phyloP scores from a whole-genome alignment of 2,113 vertebrate genomes.

The Hirundichthys speculiger region DNA sequence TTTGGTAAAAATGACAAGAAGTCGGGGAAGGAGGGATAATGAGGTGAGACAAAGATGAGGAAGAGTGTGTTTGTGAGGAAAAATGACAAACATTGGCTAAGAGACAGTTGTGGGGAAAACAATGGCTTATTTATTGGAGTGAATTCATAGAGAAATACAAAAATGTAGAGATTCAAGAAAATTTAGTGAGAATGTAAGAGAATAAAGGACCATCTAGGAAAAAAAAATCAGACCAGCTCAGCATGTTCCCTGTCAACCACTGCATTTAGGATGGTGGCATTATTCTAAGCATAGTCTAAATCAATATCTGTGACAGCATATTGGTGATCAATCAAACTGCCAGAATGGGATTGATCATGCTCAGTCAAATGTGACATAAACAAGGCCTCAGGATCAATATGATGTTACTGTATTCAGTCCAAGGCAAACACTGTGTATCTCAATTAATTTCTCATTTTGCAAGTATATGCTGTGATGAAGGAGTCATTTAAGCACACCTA shows the following conservation, averaged over 20 bases:
- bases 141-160: slow-evolving; percentile 37
- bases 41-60: slow-evolving; percentile 52
- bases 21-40: slow-evolving; percentile 66
- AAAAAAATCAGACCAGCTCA: slow-evolving; percentile 49
- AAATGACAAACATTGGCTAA: slow-evolving; percentile 20
- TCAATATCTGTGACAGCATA: slow-evolving; percentile 74
- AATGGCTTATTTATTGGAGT: slow-evolving; percentile 23
- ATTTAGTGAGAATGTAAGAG: neutral
- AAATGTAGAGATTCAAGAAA: slow-evolving; percentile 16
- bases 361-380: slow-evolving; percentile 82
- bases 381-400: slow-evolving; percentile 68
- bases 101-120: slow-evolving; percentile 28
- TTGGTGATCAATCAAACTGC: slow-evolving; percentile 81
- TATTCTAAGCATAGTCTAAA: slow-evolving; percentile 72
- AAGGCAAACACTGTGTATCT: slow-evolving; percentile 74
- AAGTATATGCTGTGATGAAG: slow-evolving; percentile 57
- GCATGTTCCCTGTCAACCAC: slow-evolving; percentile 55
- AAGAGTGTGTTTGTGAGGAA: slow-evolving; percentile 32
- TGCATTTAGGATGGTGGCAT: slow-evolving; percentile 64
- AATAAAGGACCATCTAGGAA: slow-evolving; percentile 4
- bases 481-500: slow-evolving; percentile 55
- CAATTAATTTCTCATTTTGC: slow-evolving; percentile 72
- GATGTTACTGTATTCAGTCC: slow-evolving; percentile 58
- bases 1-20: slow-evolving; percentile 72
- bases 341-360: slow-evolving; percentile 76